Evolutionary conservation across 2,888 invertebrate species (phyloP).

Genomic region (Watsonalla binaria): DNA sequence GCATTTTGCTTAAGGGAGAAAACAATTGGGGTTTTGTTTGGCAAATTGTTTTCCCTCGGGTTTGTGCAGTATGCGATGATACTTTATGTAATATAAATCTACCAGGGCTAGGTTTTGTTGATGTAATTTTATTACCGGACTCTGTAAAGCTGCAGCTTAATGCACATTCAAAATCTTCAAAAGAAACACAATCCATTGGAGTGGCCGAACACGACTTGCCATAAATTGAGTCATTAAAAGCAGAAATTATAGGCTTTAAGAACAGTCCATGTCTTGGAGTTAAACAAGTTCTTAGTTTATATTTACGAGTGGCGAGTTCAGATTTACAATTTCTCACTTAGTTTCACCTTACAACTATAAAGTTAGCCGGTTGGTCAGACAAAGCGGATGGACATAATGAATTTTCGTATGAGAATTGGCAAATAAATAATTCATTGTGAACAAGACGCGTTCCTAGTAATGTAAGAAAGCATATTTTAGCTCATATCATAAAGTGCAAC

Average conservation of each 20-base stretch:
- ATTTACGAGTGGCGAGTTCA: slow-evolving; percentile 40
- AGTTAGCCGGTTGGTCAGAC: slow-evolving; percentile 37
- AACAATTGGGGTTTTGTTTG: slow-evolving; percentile 33
- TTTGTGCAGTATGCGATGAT: slow-evolving; percentile 3
- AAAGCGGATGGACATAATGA: slow-evolving; percentile 53
- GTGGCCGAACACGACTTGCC: slow-evolving; percentile 7
- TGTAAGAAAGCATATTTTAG: slow-evolving; percentile 63
- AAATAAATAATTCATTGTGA: slow-evolving; percentile 72
- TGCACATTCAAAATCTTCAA: not conserved
- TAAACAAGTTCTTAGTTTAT: slow-evolving; percentile 40
- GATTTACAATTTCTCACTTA: slow-evolving; percentile 56
- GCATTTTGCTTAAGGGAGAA: slow-evolving; percentile 20
- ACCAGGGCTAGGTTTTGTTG: not conserved
- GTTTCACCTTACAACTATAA: slow-evolving; percentile 42
- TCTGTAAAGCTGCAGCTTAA: not conserved
- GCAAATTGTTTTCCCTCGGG: slow-evolving; percentile 28
- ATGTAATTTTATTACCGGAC: not conserved
- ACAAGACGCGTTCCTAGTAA: slow-evolving; percentile 57
- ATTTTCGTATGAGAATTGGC: slow-evolving; percentile 57
- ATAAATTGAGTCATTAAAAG: slow-evolving; percentile 44
- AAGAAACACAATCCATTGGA: not conserved
- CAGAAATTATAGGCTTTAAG: slow-evolving; percentile 29
- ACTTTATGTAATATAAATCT: slow-evolving; percentile 7
- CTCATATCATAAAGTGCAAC: slow-evolving; percentile 67
- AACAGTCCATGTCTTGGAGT: slow-evolving; percentile 26